Evolutionary conservation across 2,888 invertebrate genomes (phyloP).

Genomic region (Gerris lacustris): DNA sequence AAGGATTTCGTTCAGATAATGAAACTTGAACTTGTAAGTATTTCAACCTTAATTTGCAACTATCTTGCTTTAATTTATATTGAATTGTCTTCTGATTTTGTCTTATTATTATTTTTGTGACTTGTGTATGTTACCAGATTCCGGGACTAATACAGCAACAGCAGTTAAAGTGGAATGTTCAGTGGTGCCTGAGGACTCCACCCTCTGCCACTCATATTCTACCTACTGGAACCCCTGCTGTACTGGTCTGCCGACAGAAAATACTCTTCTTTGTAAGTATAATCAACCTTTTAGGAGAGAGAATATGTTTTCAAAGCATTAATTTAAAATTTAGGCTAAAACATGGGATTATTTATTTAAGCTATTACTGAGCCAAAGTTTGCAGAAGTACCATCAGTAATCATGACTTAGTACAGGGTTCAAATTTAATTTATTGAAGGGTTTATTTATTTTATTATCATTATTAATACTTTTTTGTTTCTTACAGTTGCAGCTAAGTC

Average conservation of each 20-base stretch:
- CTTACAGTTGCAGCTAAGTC: conserved; percentile 56
- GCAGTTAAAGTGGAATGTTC: conserved; percentile 74
- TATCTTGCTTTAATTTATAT: background rate
- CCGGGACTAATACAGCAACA: conserved; percentile 48
- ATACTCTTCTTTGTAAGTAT: conserved; percentile 79
- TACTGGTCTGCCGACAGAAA: conserved; percentile 72
- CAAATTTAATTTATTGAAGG: too few relatives aligned
- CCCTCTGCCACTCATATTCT: conserved; percentile 71
- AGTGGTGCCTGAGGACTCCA: conserved; percentile 84
- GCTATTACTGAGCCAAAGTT: too few relatives aligned
- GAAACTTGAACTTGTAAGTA: conserved; percentile 48
- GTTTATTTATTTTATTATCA: too few relatives aligned
- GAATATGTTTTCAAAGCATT: too few relatives aligned
- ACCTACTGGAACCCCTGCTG: conserved; percentile 79
- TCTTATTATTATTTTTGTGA: background rate
- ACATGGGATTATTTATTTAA: background rate
- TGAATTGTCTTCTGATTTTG: background rate
- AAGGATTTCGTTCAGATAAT: conserved; percentile 86
- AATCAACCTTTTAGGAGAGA: background rate
- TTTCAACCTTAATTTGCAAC: background rate
- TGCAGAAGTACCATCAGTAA: too few relatives aligned
- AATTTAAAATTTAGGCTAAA: conserved; percentile 10
- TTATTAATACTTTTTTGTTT: too few relatives aligned
- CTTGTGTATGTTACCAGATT: conserved; percentile 35
- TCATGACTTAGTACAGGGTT: too few relatives aligned